Base-by-base conservation (phyloP, 2,797 vertebrate species). In the Pempheris klunzingeri region DNA sequence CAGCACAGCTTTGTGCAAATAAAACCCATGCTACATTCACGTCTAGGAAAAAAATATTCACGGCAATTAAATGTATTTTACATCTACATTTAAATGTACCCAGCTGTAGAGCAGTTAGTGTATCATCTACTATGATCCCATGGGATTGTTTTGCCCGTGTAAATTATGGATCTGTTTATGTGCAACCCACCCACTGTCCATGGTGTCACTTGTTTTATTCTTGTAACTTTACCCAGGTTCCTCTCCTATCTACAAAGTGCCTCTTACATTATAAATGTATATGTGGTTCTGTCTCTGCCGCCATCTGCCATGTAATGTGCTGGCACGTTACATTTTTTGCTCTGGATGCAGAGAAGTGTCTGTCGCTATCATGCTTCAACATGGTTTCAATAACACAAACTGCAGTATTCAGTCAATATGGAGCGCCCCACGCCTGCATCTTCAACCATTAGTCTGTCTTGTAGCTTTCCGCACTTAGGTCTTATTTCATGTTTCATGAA, bases 1-100 rank as follows among this genome's bases (percentile, higher is more conserved):
- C 66, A 77, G 74, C 76, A 72, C 50, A 67, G 84, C 74, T 90
- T 84, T 90, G 83, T 88, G 60, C 75, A 84, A 86, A 85, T 85
- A 84, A 79, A 89, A 84, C 84, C 78, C 69, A 80, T 84, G 70
- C 64, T 69, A 47, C 57, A 71, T 73, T 82, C 71, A 78, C 44
- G 68, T 47, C 9, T 58, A 62, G 38, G 65, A 69, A 75, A 54
- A 57, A 69, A 55, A 49, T 64, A 34, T 77, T 78, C 54, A 80
- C 38, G 66, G 43, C 55, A 78, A 74, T 90, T 85, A 85, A 81
- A 79, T 55, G 57, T 47, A 68, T 71, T 80, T 78, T 62, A 71
- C 61, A 76, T 87, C 38, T 66, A 53, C 62, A 72, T 81, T 72
- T 62, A 77, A 77, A 74, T 69, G 26, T 10, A 55, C 28, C 53